Evolutionary conservation across 2,113 vertebrate genomes (phyloP), one percentile per base, ranked within the genome.

Genomic region (Eira barbara): DNA sequence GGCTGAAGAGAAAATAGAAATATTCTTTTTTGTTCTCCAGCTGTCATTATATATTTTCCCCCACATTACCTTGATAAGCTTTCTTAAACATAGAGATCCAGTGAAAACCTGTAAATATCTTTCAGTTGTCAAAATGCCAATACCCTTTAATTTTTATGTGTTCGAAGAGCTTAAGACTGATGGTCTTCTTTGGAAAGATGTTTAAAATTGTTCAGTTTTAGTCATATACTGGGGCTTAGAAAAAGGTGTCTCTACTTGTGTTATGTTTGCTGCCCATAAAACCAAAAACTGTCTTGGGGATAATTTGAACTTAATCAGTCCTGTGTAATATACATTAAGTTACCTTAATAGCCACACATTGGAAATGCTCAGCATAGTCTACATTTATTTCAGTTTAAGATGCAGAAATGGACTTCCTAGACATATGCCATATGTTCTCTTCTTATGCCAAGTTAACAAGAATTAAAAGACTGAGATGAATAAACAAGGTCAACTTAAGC

Each of bases 161-260:
- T 98, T 98, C 99, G 99, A 99, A 98, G 98, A 99, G 98, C 98
- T 99, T 99, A 99, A 83, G 98, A 85, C 97, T 91, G 47, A 98
- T 97, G 98, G 97, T 99, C 98, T 98, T 99, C 98, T 99, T 98
- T 98, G 98, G 98, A 99, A 59, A 91, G 95, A 98, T 98, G 98
- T 99, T 99, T 99, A 98, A 99, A 99, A 99, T 98, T 98, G 98
- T 98, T 98, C 98, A 98, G 97, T 99, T 99, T 99, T 97, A 96
- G 98, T 98, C 97, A 98, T 98, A 99, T 99, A 98, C 97, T 21
- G 98, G 98, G 97, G 98, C 98, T 99, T 99, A 99, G 98, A 99
- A 98, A 98, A 98, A 98, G 97, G 98, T 96, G 97, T 98, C 88
- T 98, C 91, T 93, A 88, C 96, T 73, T 69, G 67, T 69, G n/a